Base-by-base conservation (phyloP, 2,113 vertebrate genomes). In the Oncorhynchus kisutch region DNA sequence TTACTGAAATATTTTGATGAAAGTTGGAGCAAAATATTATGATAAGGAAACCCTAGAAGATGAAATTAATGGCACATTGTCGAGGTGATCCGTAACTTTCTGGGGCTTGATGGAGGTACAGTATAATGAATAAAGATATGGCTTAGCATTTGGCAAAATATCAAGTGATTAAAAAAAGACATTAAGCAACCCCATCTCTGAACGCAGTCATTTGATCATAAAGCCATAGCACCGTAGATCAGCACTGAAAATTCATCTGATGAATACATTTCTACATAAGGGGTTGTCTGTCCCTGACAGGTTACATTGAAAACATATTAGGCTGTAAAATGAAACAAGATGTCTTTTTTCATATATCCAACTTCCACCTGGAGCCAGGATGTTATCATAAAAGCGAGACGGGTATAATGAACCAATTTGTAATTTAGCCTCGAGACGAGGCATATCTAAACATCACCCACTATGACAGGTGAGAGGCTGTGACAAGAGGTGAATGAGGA, bases 1-100 rank as follows among this genome's bases (percentile, higher is more conserved):
- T 91, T 85, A 92, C 90, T 85, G 84, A 81, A 82, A 82, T 90
- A 89, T 91, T 91, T 87, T 89, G 89, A 88, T 78, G 81, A 88
- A 84, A 87, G 88, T 80, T 8, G 79, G 81, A 81, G 67, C 77
- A 84, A 88, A 89, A 90, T 91, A 89, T 91, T 92, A 91, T 88
- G 86, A 92, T 91, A 90, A 91, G 89, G 68, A 49, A 12, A 80
- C 59, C 59, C 16, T 81, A 73, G 81, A 86, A 83, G 85, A 88
- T 76, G 68, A 85, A 88, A 82, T 88, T 83, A 87, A 88, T 76
- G 79, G 77, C 81, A 85, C 72, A 86, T 87, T 87, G 84, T 85
- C 70, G 81, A 79, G 78, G 78, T 78, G 81, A 78, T 82, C 78
- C 68, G 66, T 73, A 72, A 74, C 70, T 77, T 81, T 84, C 74